These are phyloP conservation scores for Sebastes taczanowskii DNA, from an alignment of 2,797 vertebrate genomes.

Conservation along the genomic window DNA sequence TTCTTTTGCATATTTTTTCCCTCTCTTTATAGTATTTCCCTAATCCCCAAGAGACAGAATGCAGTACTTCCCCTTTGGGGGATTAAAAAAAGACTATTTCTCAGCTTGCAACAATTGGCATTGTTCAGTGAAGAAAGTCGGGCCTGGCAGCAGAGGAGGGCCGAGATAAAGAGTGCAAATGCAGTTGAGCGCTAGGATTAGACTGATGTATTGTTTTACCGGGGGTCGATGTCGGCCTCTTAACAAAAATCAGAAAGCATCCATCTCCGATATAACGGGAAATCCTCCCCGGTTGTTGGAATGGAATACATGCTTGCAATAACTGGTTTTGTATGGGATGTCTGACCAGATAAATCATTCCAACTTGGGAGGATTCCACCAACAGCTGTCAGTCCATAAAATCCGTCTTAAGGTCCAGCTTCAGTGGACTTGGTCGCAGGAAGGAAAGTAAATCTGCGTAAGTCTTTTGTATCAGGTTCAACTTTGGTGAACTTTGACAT, in stretches of 20 bases:
- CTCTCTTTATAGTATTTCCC: conserved; percentile 56
- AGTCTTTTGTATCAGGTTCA: background rate
- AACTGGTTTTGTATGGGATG: conserved; percentile 28
- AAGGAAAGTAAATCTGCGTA: background rate
- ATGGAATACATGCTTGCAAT: conserved; percentile 16
- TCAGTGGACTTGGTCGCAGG: background rate
- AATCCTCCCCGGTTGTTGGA: conserved; percentile 26
- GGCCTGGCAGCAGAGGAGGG: conserved; percentile 53
- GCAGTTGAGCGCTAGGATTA: conserved; percentile 61
- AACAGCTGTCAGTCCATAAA: conserved; percentile 10
- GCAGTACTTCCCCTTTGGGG: conserved; percentile 52
- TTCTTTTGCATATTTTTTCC: conserved; percentile 5
- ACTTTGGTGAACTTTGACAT: background rate
- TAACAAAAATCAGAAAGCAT: conserved; percentile 31
- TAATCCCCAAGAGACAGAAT: conserved; percentile 67
- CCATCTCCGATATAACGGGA: conserved; percentile 24
- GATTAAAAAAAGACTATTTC: conserved; percentile 66
- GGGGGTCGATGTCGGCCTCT: conserved; percentile 27
- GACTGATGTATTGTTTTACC: conserved; percentile 56
- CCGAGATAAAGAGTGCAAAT: conserved; percentile 66
- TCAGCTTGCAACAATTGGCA: conserved; percentile 63
- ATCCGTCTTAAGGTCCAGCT: background rate
- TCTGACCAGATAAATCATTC: conserved; percentile 12
- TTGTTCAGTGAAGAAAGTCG: conserved; percentile 62
- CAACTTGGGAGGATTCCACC: background rate